Conservation (phyloP, 2,888 invertebrate genomes). For the Agrochola litura region DNA sequence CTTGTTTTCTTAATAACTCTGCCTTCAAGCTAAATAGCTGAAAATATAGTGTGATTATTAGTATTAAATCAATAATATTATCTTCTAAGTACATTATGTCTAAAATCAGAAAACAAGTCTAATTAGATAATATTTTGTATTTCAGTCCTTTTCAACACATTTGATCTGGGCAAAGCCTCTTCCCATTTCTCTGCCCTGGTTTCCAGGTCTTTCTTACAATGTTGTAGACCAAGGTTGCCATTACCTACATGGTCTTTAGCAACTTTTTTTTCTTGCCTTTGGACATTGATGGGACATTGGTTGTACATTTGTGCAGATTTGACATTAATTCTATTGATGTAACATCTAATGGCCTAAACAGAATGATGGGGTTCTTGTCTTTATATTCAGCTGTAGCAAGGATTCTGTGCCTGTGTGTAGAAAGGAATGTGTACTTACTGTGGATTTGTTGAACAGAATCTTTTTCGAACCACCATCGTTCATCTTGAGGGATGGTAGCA, state of each 20-base stretch:
- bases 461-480: conserved; percentile 83
- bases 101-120: background rate
- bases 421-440: conserved; percentile 79
- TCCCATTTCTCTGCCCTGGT: background rate
- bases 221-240: background rate
- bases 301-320: background rate
- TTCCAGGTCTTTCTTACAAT: background rate
- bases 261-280: background rate
- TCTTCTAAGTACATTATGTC: background rate
- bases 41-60: background rate
- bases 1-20: conserved; percentile 96
- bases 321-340: background rate
- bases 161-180: background rate
- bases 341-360: background rate
- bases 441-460: conserved; percentile 89
- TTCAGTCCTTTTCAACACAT: background rate
- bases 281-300: background rate
- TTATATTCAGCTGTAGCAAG: background rate
- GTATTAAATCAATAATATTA: background rate
- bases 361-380: background rate
- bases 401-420: too few species aligned
- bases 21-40: conserved; percentile 96
- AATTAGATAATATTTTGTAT: background rate
- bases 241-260: background rate
- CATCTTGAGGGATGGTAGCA: conserved; percentile 70